Percentiles rank a stretch among this genome's conserved stretches.
These are phyloP conservation scores for Cataglyphis altisquamis DNA, from an alignment of 2,888 invertebrate genomes.

Conservation along the genomic window DNA sequence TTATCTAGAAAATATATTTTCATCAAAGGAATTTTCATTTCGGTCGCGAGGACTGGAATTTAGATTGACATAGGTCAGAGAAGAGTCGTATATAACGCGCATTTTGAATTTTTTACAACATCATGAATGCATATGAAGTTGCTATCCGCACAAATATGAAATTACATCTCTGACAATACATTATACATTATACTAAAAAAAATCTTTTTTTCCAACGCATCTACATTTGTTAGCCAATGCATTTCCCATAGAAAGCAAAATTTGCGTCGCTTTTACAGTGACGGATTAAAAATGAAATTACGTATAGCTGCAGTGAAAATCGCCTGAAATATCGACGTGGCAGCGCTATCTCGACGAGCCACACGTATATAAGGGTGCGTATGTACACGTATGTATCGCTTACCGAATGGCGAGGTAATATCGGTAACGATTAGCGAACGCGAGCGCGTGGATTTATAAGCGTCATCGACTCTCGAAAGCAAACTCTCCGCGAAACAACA, in stretches of 20 bases:
- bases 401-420: conserved; percentile 61
- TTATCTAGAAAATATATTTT: background rate
- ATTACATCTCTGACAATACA: background rate
- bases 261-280: conserved; percentile 37
- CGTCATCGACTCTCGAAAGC: background rate
- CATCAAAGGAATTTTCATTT: background rate
- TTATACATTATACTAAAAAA: background rate
- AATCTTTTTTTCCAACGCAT: background rate
- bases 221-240: conserved; percentile 8
- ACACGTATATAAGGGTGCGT: conserved; percentile 36
- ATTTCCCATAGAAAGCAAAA: conserved; percentile 24
- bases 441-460: conserved; percentile 45
- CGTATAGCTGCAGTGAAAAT: conserved; percentile 40
- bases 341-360: conserved; percentile 64
- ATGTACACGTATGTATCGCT: conserved; percentile 55
- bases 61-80: background rate
- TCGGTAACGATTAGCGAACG: conserved; percentile 65
- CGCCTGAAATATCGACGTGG: conserved; percentile 65
- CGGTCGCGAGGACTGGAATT: background rate
- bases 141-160: background rate
- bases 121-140: background rate
- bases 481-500: conserved; percentile 8
- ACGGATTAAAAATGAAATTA: conserved; percentile 71
- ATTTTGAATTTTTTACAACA: conserved; percentile 22
- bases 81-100: background rate